Evolutionary conservation across 1,140 invertebrate genomes (phyloP).

Genomic region (Dendroctonus ponderosae): DNA sequence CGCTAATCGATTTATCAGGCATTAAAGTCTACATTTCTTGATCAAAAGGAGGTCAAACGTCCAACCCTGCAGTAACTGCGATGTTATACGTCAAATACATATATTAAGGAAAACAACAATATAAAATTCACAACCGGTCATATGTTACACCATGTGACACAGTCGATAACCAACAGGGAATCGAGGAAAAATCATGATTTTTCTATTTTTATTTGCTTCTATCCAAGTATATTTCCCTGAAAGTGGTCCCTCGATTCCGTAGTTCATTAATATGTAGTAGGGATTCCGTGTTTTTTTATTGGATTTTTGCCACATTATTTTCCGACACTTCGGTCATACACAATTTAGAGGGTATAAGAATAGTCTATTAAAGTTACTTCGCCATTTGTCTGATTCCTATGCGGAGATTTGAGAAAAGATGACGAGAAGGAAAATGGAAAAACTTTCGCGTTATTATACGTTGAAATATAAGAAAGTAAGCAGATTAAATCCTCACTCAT

Average conservation of each 20-base stretch:
- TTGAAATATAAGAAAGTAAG: conserved; percentile 17
- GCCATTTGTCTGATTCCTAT: conserved; percentile 10
- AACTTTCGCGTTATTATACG: conserved; percentile 21
- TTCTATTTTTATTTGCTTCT: conserved; percentile 15
- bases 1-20: conserved; percentile 12
- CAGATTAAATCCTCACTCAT: conserved; percentile 2
- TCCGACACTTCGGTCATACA: conserved; percentile 6
- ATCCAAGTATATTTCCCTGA: conserved; percentile 3
- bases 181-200: conserved; percentile 10
- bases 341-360: conserved; percentile 16
- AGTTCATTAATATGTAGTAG: conserved; percentile 21
- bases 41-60: conserved; percentile 16
- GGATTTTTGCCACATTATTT: conserved; percentile 20
- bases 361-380: conserved; percentile 15
- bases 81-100: too few species aligned
- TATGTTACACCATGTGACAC: too few species aligned
- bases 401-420: conserved; percentile 7
- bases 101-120: too few species aligned
- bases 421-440: conserved; percentile 22
- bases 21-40: conserved; percentile 13
- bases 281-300: conserved; percentile 17
- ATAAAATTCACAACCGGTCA: too few species aligned
- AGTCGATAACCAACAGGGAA: too few species aligned
- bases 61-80: not conserved
- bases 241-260: conserved; percentile 3